A percentile compares a stretch with the other conserved stretches of the same genome.
Conservation (phyloP, 2,113 vertebrate species). For the Neofelis nebulosa region DNA sequence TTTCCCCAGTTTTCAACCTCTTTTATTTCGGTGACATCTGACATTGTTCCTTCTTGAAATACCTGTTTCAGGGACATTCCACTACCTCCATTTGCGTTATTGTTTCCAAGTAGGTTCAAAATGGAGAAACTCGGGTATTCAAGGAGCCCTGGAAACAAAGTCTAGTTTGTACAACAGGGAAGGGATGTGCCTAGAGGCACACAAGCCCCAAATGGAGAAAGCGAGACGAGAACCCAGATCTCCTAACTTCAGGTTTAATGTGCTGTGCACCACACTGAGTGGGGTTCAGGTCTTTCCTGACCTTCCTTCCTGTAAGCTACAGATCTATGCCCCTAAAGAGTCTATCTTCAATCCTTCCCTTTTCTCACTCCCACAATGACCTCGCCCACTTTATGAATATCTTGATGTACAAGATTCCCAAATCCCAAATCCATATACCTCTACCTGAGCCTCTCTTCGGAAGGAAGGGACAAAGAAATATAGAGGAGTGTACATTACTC, state of each 20-base stretch:
- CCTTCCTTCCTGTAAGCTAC: background rate
- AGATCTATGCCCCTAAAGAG: background rate
- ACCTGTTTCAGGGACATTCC: background rate
- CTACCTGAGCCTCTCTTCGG: background rate
- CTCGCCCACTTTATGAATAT: background rate
- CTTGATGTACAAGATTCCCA: background rate
- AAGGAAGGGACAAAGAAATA: background rate
- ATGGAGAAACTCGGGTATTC: background rate
- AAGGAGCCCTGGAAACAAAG: background rate
- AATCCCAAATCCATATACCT: background rate
- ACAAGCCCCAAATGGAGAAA: background rate
- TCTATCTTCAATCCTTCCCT: background rate
- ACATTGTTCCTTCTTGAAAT: background rate
- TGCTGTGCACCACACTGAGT: background rate
- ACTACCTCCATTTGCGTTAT: background rate
- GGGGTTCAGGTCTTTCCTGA: background rate
- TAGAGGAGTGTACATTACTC: background rate
- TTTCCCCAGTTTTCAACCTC: background rate
- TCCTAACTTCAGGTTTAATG: background rate
- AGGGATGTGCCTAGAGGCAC: background rate
- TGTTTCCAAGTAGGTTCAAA: slow-evolving; percentile 14
- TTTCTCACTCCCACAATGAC: background rate
- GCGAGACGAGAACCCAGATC: background rate
- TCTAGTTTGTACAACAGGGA: background rate
- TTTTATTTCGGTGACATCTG: background rate